These are phyloP conservation scores for Hymenopus coronatus DNA, from an alignment of 2,888 invertebrate genomes.

Conservation along the genomic window DNA sequence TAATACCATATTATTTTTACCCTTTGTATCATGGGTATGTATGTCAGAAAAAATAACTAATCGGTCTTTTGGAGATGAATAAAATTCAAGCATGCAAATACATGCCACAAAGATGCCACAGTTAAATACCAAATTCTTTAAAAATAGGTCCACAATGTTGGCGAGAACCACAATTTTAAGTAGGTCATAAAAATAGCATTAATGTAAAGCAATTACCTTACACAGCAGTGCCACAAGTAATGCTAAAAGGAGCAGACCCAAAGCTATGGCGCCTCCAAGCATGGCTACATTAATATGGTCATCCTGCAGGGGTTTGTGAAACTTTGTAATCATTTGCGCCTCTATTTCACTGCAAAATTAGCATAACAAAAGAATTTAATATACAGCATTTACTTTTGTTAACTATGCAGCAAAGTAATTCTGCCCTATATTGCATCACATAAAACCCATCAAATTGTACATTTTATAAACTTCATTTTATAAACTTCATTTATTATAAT, in stretches of 20 bases:
- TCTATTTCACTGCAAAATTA: neutral
- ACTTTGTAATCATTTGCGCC: neutral
- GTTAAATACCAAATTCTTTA: too few relatives aligned
- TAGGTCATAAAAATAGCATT: neutral
- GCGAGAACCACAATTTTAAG: too few relatives aligned
- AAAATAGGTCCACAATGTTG: too few relatives aligned
- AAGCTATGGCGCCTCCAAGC: neutral
- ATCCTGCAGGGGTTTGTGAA: neutral
- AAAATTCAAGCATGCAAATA: too few relatives aligned
- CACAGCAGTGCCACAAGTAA: neutral
- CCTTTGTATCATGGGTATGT: too few relatives aligned
- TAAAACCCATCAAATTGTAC: neutral
- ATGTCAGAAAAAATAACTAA: too few relatives aligned
- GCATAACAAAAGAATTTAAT: too few relatives aligned
- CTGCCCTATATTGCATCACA: neutral
- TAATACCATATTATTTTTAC: too few relatives aligned
- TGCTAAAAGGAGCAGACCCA: neutral
- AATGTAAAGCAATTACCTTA: neutral
- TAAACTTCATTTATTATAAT: neutral
- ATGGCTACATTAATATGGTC: neutral
- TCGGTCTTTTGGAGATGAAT: too few relatives aligned
- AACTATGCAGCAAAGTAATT: too few relatives aligned
- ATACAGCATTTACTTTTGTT: too few relatives aligned
- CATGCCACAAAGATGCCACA: too few relatives aligned
- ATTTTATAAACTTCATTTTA: neutral